These are phyloP conservation scores for Anthrax anthrax DNA, from an alignment of 2,888 invertebrate species.

Conservation along the genomic window DNA sequence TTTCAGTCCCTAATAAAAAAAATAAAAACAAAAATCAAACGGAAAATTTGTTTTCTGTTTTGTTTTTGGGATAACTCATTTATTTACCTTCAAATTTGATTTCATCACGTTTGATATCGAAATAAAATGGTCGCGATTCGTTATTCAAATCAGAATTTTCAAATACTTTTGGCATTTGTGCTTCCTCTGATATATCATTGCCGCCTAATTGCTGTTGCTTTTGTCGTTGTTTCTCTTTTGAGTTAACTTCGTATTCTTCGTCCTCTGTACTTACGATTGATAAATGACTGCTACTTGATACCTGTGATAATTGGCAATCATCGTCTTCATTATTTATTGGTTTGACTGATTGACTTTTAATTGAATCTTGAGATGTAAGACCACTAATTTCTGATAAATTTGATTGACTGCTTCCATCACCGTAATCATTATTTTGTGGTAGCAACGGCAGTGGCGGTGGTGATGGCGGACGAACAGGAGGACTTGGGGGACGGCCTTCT, in stretches of 20 bases:
- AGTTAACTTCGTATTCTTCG: conserved; percentile 14
- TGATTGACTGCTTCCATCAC: conserved; percentile 42
- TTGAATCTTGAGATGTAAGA: conserved; percentile 28
- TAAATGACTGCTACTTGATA: conserved; percentile 44
- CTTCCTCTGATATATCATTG: conserved; percentile 31
- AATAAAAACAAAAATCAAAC: not conserved
- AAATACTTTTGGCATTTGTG: conserved; percentile 33
- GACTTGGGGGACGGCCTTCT: conserved; percentile 27
- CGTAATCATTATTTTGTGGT: no score
- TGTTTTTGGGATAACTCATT: no score
- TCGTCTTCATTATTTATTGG: conserved; percentile 20
- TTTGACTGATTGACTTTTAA: no score
- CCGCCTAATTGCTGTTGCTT: conserved; percentile 32
- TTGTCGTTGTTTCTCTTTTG: no score
- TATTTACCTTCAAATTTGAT: conserved; percentile 31
- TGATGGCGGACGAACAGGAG: no score
- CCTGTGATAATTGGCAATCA: conserved; percentile 46
- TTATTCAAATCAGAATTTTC: conserved; percentile 26
- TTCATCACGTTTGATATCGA: conserved; percentile 32
- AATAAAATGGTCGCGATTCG: conserved; percentile 17
- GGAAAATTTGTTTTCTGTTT: no score
- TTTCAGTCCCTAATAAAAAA: conserved; percentile 20
- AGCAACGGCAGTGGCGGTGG: no score
- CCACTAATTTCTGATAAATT: conserved; percentile 42
- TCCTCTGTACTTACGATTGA: conserved; percentile 40